These are phyloP conservation scores for Habropoda laboriosa DNA, from an alignment of 1,140 invertebrate genomes.

Conservation along the genomic window DNA sequence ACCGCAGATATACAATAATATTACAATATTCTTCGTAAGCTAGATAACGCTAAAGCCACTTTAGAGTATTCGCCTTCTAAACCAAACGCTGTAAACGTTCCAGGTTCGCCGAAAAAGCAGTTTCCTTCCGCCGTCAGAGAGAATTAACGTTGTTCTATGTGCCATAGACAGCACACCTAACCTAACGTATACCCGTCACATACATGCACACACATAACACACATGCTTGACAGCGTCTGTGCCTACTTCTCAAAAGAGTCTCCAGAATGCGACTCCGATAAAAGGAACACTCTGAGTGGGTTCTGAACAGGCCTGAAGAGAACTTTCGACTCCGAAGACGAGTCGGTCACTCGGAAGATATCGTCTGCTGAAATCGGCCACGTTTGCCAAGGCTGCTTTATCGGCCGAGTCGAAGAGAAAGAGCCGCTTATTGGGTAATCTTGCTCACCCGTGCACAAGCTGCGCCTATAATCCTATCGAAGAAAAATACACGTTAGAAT, in stretches of 20 bases:
- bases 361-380: conserved; percentile 51
- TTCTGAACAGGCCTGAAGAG: conserved; percentile 42
- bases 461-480: conserved; percentile 60
- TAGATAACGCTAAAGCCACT: background rate
- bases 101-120: background rate
- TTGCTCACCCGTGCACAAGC: conserved; percentile 47
- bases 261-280: conserved; percentile 48
- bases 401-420: conserved; percentile 46
- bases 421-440: conserved; percentile 51
- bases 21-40: no score
- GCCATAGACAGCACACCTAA: no score
- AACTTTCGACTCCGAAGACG: conserved; percentile 45
- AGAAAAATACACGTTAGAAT: conserved; percentile 60
- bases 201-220: background rate
- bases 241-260: conserved; percentile 13
- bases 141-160: conserved; percentile 17
- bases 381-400: conserved; percentile 50
- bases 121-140: no score
- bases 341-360: conserved; percentile 63
- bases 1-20: no score
- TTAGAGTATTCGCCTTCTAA: no score
- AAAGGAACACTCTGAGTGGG: conserved; percentile 46
- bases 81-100: no score
- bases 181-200: no score
- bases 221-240: background rate